These are phyloP conservation scores for Rhingia rostrata DNA, from an alignment of 2,888 invertebrate species.

Conservation along the genomic window DNA sequence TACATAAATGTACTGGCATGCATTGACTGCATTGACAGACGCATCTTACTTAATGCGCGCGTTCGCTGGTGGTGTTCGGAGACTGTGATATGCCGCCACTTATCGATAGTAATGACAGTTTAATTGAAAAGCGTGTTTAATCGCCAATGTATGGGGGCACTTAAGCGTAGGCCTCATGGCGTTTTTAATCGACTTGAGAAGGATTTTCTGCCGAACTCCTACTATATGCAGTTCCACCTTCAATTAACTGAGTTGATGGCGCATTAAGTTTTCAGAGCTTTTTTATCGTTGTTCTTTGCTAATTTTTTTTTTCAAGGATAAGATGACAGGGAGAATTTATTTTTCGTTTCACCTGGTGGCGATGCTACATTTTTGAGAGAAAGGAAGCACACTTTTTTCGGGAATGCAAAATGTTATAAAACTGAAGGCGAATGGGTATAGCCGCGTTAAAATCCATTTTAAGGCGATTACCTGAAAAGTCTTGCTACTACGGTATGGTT, in stretches of 20 bases:
- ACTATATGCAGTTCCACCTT: slow-evolving; percentile 42
- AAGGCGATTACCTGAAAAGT: too few species aligned
- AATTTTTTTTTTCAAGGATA: slow-evolving; percentile 17
- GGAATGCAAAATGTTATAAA: too few species aligned
- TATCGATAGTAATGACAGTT: slow-evolving; percentile 68
- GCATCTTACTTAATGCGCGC: slow-evolving; percentile 48
- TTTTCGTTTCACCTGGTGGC: too few species aligned
- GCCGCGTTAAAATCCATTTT: too few species aligned
- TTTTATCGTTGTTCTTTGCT: background rate
- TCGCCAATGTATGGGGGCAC: slow-evolving; percentile 51
- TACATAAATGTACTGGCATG: slow-evolving; percentile 15
- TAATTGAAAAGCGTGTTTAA: slow-evolving; percentile 71
- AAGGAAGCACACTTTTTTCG: too few species aligned
- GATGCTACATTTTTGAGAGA: too few species aligned
- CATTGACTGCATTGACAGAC: slow-evolving; percentile 47
- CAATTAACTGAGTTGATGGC: slow-evolving; percentile 49
- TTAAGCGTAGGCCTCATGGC: slow-evolving; percentile 49
- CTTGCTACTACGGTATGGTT: too few species aligned
- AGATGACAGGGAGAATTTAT: background rate
- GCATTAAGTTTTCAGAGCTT: slow-evolving; percentile 15
- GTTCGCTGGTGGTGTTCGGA: background rate
- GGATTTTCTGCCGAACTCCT: slow-evolving; percentile 21
- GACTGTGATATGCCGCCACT: slow-evolving; percentile 53
- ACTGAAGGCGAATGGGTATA: too few species aligned
- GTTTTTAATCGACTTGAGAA: slow-evolving; percentile 12